Base-by-base conservation (phyloP, 2,113 vertebrate species). In the Aix galericulata region DNA sequence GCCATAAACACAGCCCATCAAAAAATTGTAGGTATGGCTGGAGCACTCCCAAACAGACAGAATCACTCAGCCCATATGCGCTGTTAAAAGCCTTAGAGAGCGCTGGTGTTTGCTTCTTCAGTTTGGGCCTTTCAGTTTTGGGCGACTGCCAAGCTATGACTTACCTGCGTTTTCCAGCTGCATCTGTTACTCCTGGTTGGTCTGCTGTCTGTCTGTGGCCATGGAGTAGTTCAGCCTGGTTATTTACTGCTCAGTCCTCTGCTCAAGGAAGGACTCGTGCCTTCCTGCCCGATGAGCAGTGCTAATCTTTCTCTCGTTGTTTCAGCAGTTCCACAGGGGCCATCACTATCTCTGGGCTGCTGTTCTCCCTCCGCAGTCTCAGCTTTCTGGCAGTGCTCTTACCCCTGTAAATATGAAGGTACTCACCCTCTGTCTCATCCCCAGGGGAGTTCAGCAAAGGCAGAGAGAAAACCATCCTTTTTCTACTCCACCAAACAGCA, bases 101-200 rank as follows among this genome's bases (percentile, higher is more conserved):
- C 0, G 0, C 17, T 11, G 63, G 62, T 1, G 0, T 59, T 71
- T n/a, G 29, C 38, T 53, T 36, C 52, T 82, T 11, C 17, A 71
- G 29, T 67, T 56, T 22, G 9, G 38, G 55, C 78, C 79, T 29
- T 88, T 75, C 38, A 36, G 40, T 46, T 87, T 8, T 8, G 5
- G n/a, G 27, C 44, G 77, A 9, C 14, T 74, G 87, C 67, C 72
- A 77, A 66, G 50, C 23, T 4, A 2, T 27, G 63, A 62, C 9
- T 91, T 75, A 79, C 53, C 62, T 87, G 68, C 73, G 42, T 58
- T 91, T 48, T 84, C 53, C 66, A 84, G 71, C 25, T 42, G 68
- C 36, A 59, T 62, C 69, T 44, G n/a, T 58, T 53, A 40, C 67
- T 85, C 58, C 52, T 79, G n/a, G 44, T 63, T 60, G 62, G 74